phyloP scores from a whole-genome alignment of 2,113 vertebrate species.

The Chionis minor region DNA sequence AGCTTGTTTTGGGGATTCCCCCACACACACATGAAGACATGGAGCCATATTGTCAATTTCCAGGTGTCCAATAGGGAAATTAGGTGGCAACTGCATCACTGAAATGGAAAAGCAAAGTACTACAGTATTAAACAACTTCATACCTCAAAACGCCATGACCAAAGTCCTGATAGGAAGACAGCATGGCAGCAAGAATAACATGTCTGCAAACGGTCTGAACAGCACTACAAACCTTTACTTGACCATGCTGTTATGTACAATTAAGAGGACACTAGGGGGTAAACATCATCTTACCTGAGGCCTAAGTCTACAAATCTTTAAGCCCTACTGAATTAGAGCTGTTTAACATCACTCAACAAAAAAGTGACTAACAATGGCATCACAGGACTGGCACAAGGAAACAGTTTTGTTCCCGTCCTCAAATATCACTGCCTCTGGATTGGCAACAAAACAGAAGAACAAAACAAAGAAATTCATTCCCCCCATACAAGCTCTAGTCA shows the following conservation, averaged over 20 bases:
- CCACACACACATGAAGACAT: background rate
- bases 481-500: accelerated
- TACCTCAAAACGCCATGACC: background rate
- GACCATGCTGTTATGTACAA: background rate
- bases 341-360: background rate
- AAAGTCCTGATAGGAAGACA: background rate
- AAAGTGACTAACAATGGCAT: background rate
- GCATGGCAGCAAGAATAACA: background rate
- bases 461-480: background rate
- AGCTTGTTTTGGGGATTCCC: background rate
- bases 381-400: background rate
- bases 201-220: background rate
- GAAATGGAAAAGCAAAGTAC: background rate
- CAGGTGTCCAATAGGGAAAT: background rate
- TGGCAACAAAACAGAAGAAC: background rate
- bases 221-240: background rate
- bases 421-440: background rate
- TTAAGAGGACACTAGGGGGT: background rate
- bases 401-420: background rate
- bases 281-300: background rate
- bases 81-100: background rate
- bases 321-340: background rate
- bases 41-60: background rate
- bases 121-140: background rate
- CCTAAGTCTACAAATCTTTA: background rate